These are phyloP conservation scores for Herpetotheres cachinnans DNA, from an alignment of 2,113 vertebrate genomes.

Conservation along the genomic window DNA sequence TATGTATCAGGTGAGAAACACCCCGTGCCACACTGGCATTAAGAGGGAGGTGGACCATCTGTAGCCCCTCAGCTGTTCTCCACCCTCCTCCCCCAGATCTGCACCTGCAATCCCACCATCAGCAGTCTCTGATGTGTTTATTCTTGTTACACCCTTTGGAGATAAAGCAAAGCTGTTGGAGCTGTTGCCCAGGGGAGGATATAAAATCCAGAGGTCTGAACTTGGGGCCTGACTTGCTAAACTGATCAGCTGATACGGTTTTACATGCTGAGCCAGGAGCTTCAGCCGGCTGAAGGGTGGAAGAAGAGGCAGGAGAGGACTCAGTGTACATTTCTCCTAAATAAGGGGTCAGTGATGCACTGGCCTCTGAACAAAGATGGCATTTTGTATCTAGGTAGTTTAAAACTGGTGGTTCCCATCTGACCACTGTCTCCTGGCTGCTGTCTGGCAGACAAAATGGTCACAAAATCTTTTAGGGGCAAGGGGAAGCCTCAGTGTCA, in stretches of 20 bases:
- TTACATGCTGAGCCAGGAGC: background rate
- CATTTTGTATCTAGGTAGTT: background rate
- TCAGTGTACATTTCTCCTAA: background rate
- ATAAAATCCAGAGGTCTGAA: background rate
- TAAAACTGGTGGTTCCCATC: background rate
- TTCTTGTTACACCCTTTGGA: background rate
- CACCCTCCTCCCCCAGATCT: background rate
- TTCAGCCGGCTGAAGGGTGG: background rate
- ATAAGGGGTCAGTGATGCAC: fast-evolving
- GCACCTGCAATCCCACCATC: background rate
- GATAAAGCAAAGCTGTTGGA: background rate
- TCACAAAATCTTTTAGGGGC: background rate
- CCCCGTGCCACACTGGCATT: fast-evolving
- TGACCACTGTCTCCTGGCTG: background rate
- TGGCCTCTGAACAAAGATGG: background rate
- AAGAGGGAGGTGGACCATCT: background rate
- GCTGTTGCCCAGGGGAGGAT: background rate
- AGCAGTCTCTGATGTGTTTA: background rate
- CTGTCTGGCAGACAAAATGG: background rate
- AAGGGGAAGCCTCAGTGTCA: background rate
- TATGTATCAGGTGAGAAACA: background rate
- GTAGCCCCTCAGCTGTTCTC: background rate
- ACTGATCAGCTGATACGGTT: fast-evolving
- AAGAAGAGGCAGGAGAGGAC: background rate
- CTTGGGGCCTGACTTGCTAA: background rate